Conservation (phyloP, 1,140 invertebrate genomes). For the Himalopsyche phryganea region DNA sequence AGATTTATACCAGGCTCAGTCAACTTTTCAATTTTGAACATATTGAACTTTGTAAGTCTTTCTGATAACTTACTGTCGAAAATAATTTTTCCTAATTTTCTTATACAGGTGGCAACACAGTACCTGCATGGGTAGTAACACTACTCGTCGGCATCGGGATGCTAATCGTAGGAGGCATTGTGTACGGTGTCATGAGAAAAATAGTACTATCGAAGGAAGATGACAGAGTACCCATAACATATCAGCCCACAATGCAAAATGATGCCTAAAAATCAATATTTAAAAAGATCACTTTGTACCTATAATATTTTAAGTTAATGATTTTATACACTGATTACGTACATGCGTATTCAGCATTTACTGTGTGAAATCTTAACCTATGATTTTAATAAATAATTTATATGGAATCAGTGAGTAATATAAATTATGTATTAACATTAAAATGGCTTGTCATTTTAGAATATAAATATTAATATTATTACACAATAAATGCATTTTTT, state of each 20-base stretch:
- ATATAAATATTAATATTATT: too few species aligned
- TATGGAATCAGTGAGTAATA: too few species aligned
- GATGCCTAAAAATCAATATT: conserved; percentile 31
- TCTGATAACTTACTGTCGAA: conserved; percentile 12
- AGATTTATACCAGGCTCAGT: too few species aligned
- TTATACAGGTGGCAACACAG: conserved; percentile 59
- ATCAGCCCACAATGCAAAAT: conserved; percentile 47
- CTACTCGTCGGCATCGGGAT: conserved; percentile 63
- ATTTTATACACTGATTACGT: not conserved
- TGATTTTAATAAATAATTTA: too few species aligned
- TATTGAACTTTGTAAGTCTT: not conserved
- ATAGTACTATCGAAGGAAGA: conserved; percentile 52
- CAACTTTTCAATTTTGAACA: too few species aligned
- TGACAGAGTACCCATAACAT: conserved; percentile 33
- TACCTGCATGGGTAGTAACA: conserved; percentile 72
- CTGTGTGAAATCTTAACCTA: too few species aligned
- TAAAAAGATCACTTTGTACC: not conserved
- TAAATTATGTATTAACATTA: too few species aligned
- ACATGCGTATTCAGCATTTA: too few species aligned
- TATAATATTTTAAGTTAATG: not conserved
- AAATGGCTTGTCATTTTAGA: too few species aligned
- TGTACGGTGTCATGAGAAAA: conserved; percentile 66
- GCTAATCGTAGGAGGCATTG: conserved; percentile 60
- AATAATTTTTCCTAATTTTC: too few species aligned
- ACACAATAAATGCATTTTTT: too few species aligned